These are phyloP conservation scores for Plectus sambesii DNA, from an alignment of 1,140 invertebrate species.

Conservation along the genomic window DNA sequence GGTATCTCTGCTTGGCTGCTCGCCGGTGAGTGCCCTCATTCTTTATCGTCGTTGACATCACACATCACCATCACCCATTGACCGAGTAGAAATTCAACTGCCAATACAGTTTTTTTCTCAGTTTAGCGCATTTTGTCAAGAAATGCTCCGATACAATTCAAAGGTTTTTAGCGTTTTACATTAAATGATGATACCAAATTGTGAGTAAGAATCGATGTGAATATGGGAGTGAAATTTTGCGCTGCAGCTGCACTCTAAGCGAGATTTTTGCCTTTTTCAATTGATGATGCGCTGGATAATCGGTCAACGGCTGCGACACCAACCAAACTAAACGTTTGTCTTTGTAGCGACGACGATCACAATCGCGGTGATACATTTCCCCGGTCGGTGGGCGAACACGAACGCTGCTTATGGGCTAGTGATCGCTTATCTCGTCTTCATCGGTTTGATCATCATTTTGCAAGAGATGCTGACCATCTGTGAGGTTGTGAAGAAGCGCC, in stretches of 20 bases:
- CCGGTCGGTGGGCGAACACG: constrained; percentile 13
- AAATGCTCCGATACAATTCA: constrained; percentile 1
- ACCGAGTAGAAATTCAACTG: constrained; percentile 4
- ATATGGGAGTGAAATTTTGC: too few species aligned
- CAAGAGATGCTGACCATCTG: constrained; percentile 16
- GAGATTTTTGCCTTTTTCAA: constrained; percentile 1
- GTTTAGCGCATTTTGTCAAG: not conserved
- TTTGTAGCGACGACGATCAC: constrained; percentile 20
- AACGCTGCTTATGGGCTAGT: constrained; percentile 21
- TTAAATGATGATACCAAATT: too few species aligned
- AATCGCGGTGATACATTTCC: constrained; percentile 26
- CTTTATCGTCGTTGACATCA: not conserved
- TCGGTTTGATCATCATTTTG: constrained; percentile 14
- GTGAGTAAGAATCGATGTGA: too few species aligned
- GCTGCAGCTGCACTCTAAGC: constrained; percentile 6
- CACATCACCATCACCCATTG: constrained; percentile 4
- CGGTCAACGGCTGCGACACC: too few species aligned
- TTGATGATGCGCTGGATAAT: too few species aligned
- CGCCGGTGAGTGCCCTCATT: constrained; percentile 12
- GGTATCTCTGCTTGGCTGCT: constrained; percentile 12
- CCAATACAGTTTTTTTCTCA: not conserved
- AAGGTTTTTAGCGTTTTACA: constrained; percentile 6
- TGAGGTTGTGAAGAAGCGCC: constrained; percentile 4
- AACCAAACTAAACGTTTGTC: constrained; percentile 11
- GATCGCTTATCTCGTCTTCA: constrained; percentile 19